phyloP scores from a whole-genome alignment of 2,797 vertebrate species.

The Clarias fuscus region DNA sequence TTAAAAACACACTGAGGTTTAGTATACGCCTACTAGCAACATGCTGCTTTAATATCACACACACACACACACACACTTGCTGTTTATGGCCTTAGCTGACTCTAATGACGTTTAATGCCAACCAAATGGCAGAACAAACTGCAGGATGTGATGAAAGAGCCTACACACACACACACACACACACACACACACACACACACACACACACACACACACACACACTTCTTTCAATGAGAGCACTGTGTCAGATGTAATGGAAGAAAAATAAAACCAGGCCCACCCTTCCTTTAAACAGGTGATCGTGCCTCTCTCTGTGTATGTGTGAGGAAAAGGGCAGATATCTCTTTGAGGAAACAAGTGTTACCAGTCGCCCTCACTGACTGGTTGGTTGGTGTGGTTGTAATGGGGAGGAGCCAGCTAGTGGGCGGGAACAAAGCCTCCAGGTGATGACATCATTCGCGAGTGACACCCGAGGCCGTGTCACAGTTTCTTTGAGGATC shows the following conservation, averaged over 20 bases:
- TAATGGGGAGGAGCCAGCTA: background rate
- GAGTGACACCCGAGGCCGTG: too few relatives aligned
- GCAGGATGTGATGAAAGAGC: conserved; percentile 6
- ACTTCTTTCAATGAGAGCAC: conserved; percentile 25
- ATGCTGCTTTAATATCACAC: background rate
- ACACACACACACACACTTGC: background rate
- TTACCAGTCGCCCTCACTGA: too few relatives aligned
- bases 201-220: conserved; percentile 8
- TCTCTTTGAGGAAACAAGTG: too few relatives aligned
- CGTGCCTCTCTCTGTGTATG: conserved; percentile 51
- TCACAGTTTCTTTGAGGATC: too few relatives aligned
- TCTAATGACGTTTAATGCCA: conserved; percentile 27
- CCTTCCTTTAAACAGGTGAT: conserved; percentile 1
- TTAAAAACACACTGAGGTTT: background rate
- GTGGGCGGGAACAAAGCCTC: background rate
- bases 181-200: conserved; percentile 5
- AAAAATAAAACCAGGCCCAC: conserved; percentile 21
- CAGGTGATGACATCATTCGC: too few relatives aligned
- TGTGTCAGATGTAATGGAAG: conserved; percentile 33
- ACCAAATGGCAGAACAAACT: conserved; percentile 16
- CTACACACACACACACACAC: background rate
- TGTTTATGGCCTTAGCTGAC: background rate
- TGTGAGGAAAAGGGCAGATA: background rate
- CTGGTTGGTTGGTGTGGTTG: background rate
- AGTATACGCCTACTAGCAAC: background rate